Percentiles rank a stretch among this genome's conserved stretches.
phyloP scores from a whole-genome alignment of 1,140 invertebrate species.

The Aphis craccivora region DNA sequence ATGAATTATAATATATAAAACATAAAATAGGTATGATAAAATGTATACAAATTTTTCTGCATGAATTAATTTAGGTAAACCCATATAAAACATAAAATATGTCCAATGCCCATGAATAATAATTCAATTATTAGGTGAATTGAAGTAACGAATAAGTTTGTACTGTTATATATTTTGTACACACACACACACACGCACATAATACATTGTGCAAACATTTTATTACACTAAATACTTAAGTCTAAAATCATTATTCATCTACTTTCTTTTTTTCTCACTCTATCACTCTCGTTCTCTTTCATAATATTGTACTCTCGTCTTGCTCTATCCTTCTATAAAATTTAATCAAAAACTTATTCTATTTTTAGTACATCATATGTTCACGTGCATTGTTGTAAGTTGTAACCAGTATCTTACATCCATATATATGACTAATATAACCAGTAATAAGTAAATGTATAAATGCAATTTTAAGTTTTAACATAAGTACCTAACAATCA shows the following conservation, averaged over 20 bases:
- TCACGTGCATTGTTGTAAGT: no score
- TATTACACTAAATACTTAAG: neutral
- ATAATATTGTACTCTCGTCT: neutral
- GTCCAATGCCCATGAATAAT: neutral
- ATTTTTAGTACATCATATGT: neutral
- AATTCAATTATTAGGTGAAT: neutral
- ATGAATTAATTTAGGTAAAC: no score
- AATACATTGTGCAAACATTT: neutral
- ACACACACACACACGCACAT: no score
- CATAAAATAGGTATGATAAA: no score
- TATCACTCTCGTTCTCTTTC: neutral
- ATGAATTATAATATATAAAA: no score
- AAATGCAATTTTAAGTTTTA: neutral
- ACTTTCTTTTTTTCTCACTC: neutral
- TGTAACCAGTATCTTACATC: neutral
- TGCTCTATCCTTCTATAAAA: neutral
- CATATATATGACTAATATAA: neutral
- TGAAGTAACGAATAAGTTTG: neutral
- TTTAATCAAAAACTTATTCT: neutral
- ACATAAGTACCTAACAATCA: no score
- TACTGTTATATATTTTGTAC: neutral
- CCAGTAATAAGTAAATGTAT: neutral
- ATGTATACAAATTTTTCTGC: no score
- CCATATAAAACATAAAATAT: neutral
- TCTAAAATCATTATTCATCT: slow-evolving; percentile 13